Evolutionary conservation across 2,888 invertebrate species (phyloP).

Genomic region (Pristionchus fissidentatus): DNA sequence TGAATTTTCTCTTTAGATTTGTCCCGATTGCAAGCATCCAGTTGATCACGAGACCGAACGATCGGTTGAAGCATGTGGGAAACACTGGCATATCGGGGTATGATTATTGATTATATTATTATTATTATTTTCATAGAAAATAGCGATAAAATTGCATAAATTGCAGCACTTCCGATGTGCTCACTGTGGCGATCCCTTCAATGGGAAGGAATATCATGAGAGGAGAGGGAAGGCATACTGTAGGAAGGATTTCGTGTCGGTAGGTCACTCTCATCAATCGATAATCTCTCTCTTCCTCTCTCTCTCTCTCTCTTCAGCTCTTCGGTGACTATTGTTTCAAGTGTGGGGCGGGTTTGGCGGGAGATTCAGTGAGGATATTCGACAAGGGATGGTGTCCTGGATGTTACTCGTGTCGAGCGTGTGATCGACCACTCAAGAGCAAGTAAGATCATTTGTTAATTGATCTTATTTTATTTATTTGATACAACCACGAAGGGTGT

Average conservation of each 20-base stretch:
- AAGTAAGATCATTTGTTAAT: slow-evolving; percentile 49
- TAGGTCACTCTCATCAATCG: background rate
- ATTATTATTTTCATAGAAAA: background rate
- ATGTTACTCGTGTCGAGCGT: slow-evolving; percentile 58
- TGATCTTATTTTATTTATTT: too few species aligned
- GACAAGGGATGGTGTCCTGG: slow-evolving; percentile 59
- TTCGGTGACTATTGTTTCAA: slow-evolving; percentile 59
- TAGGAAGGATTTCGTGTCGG: slow-evolving; percentile 88
- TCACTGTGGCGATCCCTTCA: slow-evolving; percentile 92
- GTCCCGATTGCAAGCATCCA: slow-evolving; percentile 56
- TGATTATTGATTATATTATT: background rate
- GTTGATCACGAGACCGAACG: slow-evolving; percentile 59
- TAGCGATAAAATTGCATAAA: too few species aligned
- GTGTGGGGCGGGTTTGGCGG: slow-evolving; percentile 53
- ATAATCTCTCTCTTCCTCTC: too few species aligned
- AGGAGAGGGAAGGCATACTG: slow-evolving; percentile 79
- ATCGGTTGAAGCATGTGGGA: slow-evolving; percentile 54
- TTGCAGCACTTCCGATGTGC: slow-evolving; percentile 95
- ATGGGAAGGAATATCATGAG: slow-evolving; percentile 94
- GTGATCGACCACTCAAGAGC: slow-evolving; percentile 52
- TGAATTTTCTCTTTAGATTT: slow-evolving; percentile 44
- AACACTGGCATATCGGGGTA: slow-evolving; percentile 60
- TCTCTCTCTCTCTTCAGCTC: slow-evolving; percentile 15
- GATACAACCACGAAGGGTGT: too few species aligned
- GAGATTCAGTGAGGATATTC: slow-evolving; percentile 58